phyloP scores from a whole-genome alignment of 2,888 invertebrate genomes.

The Stenodema calcarata region DNA sequence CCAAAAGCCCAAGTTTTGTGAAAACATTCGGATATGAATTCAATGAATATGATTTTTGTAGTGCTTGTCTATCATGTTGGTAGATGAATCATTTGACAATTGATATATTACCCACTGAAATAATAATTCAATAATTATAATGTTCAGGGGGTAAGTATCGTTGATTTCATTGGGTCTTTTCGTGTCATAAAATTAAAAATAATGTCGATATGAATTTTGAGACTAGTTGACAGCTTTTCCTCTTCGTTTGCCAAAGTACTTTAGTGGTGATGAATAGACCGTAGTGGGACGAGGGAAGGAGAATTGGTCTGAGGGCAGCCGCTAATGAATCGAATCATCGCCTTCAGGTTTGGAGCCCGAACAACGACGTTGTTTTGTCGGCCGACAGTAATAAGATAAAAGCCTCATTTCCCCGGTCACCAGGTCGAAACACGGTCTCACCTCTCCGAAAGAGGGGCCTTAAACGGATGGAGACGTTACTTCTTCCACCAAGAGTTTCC shows the following conservation, averaged over 20 bases:
- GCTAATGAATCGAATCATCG: conserved; percentile 29
- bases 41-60: no score
- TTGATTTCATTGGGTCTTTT: not conserved
- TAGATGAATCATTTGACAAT: no score
- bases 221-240: not conserved
- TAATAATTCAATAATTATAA: no score
- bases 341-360: conserved; percentile 3
- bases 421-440: not conserved
- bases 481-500: not conserved
- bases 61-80: no score
- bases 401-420: conserved; percentile 23
- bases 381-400: conserved; percentile 12
- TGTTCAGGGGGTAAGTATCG: no score
- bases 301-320: not conserved
- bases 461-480: not conserved
- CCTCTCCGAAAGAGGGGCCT: not conserved
- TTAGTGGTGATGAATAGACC: not conserved
- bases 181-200: not conserved
- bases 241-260: not conserved
- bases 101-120: no score
- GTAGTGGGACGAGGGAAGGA: not conserved
- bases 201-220: not conserved
- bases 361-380: conserved; percentile 3
- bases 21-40: no score
- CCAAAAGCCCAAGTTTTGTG: no score